Conservation (phyloP, 53 echinoderm and acorn worm species). For the Arbacia lixula region DNA sequence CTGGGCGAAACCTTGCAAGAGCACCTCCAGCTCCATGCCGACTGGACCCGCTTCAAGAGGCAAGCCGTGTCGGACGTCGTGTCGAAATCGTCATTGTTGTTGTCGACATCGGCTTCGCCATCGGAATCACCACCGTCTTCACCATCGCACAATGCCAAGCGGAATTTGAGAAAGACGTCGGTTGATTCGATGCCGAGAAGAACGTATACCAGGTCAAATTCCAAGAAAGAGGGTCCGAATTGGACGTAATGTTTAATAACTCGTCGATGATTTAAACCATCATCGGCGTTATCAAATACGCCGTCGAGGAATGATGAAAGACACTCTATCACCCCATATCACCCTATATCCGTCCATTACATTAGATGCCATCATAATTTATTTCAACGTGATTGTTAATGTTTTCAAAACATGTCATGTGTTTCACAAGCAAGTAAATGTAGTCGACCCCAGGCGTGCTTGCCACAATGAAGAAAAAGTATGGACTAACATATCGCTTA, state of each 20-base stretch:
- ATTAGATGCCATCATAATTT: too few species aligned
- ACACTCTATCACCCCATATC: too few species aligned
- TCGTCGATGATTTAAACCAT: neutral
- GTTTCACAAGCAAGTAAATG: too few species aligned
- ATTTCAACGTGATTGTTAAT: too few species aligned
- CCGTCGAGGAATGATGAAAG: neutral
- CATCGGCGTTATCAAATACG: neutral
- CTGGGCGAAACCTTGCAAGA: constrained; percentile 68
- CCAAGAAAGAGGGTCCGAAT: neutral
- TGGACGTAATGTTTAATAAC: neutral
- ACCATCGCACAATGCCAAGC: neutral
- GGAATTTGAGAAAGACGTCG: neutral
- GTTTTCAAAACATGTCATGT: too few species aligned
- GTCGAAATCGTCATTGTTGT: neutral
- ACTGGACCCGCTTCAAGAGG: constrained; percentile 71
- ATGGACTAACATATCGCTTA: too few species aligned
- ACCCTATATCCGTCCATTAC: too few species aligned
- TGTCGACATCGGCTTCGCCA: neutral
- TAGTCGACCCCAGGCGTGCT: too few species aligned
- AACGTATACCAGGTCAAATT: too few species aligned
- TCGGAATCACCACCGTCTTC: neutral
- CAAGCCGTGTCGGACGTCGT: constrained; percentile 52
- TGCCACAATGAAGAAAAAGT: too few species aligned
- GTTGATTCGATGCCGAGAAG: constrained; percentile 8
- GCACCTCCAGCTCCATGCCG: constrained; percentile 61